Percentiles rank a stretch among this genome's conserved stretches.
These are phyloP conservation scores for Cryptomyrus ogoouensis DNA, from an alignment of 2,113 vertebrate species.

Conservation along the genomic window DNA sequence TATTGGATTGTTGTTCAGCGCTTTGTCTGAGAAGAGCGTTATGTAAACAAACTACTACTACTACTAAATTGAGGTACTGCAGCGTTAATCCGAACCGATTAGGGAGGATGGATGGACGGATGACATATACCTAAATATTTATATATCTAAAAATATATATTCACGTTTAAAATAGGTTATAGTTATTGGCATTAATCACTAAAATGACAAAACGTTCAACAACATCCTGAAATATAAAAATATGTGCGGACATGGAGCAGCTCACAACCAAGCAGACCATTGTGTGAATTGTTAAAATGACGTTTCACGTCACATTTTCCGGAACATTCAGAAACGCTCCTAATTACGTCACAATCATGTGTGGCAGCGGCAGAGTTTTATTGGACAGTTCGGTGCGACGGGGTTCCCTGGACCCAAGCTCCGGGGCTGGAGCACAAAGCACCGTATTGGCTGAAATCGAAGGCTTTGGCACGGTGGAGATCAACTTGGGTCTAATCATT, in stretches of 20 bases:
- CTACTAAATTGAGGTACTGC: not conserved
- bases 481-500: not conserved
- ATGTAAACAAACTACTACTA: no score
- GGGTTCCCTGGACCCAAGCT: not conserved
- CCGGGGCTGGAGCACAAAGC: constrained; percentile 11
- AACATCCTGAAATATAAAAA: not conserved
- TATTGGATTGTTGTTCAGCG: no score
- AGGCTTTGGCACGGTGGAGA: not conserved
- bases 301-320: not conserved
- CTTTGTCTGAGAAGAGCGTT: no score
- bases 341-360: not conserved
- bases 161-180: not conserved
- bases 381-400: not conserved
- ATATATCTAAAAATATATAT: not conserved
- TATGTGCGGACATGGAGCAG: not conserved
- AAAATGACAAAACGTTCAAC: not conserved
- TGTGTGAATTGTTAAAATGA: not conserved
- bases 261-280: not conserved
- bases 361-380: not conserved
- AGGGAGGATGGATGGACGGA: not conserved
- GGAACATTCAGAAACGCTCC: not conserved
- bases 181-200: not conserved
- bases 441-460: not conserved
- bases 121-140: not conserved
- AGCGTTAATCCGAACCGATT: not conserved